Conservation (phyloP, 2,888 invertebrate genomes). For the Polietes domitor region DNA sequence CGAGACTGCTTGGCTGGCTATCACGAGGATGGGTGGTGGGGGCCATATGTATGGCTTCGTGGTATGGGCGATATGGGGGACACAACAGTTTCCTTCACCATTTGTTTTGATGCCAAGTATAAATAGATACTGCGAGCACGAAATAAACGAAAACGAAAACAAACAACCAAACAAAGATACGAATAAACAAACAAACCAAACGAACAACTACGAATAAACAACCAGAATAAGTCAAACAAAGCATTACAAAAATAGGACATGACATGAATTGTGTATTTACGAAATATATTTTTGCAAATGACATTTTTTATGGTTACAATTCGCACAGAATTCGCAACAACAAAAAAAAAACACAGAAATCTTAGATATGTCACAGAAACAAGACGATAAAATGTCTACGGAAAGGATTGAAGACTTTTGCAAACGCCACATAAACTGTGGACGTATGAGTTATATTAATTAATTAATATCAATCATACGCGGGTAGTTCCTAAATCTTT, state of each 20-base stretch:
- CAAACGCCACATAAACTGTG: background rate
- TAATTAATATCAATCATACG: background rate
- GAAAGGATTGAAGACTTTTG: too few relatives aligned
- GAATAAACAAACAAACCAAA: conserved; percentile 6
- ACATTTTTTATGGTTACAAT: conserved; percentile 23
- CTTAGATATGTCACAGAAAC: too few relatives aligned
- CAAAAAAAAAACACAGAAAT: background rate
- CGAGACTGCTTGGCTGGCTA: background rate
- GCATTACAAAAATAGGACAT: conserved; percentile 52
- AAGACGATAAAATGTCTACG: too few relatives aligned
- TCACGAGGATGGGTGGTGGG: background rate
- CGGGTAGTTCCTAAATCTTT: background rate
- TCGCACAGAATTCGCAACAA: background rate
- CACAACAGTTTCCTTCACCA: background rate
- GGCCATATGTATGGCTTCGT: background rate
- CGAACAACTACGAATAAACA: background rate
- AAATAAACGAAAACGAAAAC: background rate
- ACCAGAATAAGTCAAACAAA: conserved; percentile 45
- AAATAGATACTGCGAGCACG: background rate
- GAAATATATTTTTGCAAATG: background rate
- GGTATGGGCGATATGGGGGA: background rate
- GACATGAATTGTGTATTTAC: conserved; percentile 40
- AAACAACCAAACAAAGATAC: conserved; percentile 1
- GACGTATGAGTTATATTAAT: background rate
- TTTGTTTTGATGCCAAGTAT: conserved; percentile 14